These are phyloP conservation scores for Physocephala rufipes DNA, from an alignment of 2,888 invertebrate genomes.

Conservation along the genomic window DNA sequence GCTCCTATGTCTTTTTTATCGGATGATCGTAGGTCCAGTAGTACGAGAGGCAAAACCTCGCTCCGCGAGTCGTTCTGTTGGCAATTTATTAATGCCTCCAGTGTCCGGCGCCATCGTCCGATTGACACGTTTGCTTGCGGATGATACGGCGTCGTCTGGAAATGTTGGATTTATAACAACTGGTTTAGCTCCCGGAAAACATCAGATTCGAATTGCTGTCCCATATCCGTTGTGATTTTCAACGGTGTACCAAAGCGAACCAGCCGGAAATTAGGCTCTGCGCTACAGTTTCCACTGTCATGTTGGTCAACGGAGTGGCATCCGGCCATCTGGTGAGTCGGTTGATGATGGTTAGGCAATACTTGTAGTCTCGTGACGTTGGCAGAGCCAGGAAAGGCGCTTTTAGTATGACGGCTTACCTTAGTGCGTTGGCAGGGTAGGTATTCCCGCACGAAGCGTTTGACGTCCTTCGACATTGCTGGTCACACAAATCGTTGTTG, in stretches of 20 bases:
- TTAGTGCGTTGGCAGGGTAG: no score
- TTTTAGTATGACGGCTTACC: slow-evolving; percentile 25
- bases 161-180: slow-evolving; percentile 5
- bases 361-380: no score
- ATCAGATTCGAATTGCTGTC: slow-evolving; percentile 31
- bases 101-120: slow-evolving; percentile 39
- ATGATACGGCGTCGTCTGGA: slow-evolving; percentile 39
- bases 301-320: slow-evolving; percentile 36
- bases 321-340: slow-evolving; percentile 35
- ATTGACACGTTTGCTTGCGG: slow-evolving; percentile 40
- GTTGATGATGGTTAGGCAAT: no score
- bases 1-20: background rate
- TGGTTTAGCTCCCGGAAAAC: slow-evolving; percentile 7
- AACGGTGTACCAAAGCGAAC: no score
- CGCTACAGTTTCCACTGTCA: slow-evolving; percentile 32
- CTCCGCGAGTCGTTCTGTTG: slow-evolving; percentile 14
- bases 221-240: slow-evolving; percentile 31
- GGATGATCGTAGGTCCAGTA: background rate
- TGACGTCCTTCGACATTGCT: no score
- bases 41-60: slow-evolving; percentile 31
- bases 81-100: slow-evolving; percentile 41
- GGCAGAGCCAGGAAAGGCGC: background rate
- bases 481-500: no score
- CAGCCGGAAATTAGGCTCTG: slow-evolving; percentile 25
- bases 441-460: no score